Base-by-base conservation (phyloP, 2,888 invertebrate species). In the Sarcophaga variegata region DNA sequence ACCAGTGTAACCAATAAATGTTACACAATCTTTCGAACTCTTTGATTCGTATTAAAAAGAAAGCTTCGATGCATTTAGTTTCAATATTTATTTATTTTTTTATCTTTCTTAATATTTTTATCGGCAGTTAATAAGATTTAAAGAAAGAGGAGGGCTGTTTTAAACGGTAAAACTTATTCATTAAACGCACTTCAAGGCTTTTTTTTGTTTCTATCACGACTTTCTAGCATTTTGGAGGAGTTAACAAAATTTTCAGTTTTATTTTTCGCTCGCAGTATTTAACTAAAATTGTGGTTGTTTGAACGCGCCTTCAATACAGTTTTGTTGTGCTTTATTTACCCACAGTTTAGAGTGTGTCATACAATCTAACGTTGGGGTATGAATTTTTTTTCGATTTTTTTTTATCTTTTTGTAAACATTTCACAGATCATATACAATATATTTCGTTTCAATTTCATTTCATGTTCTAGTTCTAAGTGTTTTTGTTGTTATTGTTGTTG, bases 351-450 rank as follows among this genome's bases (percentile, higher is more conserved):
- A 10, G 37, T 37, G 37, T 37, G 8, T 37, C 37, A 37, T 37
- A 37, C 37, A 37, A 37, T 37, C 8, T 10, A 37, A 10, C 37
- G 8, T 37, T 37, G 37, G 8, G 1, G 10, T 8, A 2, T 37
- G 37, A 8, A 0, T 37, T 37, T 37, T 37, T 37, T 37, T 37
- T 37, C 6, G 4, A 0, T 37, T 37, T 37, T 37, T 37, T 37
- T 37, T 1, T 6, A 0, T 6, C 1, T 37, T 37, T 37, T 37
- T 37, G 27, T 77, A 12, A 59, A 17, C 72, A 64, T 25, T 70
- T 79, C 49, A 12, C n/a, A 72, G 70, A 25, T 78, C 69, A 75
- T 70, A 72, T 78, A 67, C 71, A 80, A 80, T 75, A 80, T 80
- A 80, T 84, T 49, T 45, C 20, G 17, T 4, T 54, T 37, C 37